Conservation (phyloP, 2,113 vertebrate genomes). For the Eptatretus burgeri region DNA sequence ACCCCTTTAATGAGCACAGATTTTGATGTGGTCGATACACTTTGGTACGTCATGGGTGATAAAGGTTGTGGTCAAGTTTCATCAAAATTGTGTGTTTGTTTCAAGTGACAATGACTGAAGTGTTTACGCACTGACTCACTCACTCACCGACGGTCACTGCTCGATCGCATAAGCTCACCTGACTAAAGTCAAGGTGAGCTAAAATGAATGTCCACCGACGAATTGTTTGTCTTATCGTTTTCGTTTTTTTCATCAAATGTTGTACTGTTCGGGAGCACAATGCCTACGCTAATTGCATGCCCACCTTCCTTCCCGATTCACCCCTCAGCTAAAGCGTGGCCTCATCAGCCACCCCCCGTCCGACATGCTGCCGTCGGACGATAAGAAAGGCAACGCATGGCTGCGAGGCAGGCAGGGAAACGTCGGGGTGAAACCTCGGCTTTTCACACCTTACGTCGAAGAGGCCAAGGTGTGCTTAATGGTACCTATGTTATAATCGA, state of each 20-base stretch:
- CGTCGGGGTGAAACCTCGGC: constrained; percentile 62
- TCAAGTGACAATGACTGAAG: too few species aligned
- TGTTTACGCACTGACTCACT: too few species aligned
- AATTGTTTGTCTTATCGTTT: not conserved
- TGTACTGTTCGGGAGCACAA: not conserved
- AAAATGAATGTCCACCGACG: not conserved
- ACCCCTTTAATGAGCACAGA: too few species aligned
- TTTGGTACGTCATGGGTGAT: too few species aligned
- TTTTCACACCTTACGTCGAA: constrained; percentile 61
- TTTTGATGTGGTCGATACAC: too few species aligned
- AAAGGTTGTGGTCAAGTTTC: too few species aligned
- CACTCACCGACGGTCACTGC: too few species aligned
- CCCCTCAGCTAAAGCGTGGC: constrained; percentile 57
- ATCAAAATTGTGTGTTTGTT: too few species aligned
- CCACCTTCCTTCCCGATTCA: too few species aligned
- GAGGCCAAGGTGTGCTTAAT: constrained; percentile 62
- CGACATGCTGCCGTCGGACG: constrained; percentile 85
- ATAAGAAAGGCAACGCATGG: constrained; percentile 82
- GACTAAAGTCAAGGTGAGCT: too few species aligned
- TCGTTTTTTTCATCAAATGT: not conserved
- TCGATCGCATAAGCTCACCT: too few species aligned
- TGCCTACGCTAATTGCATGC: too few species aligned
- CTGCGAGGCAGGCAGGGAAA: constrained; percentile 71
- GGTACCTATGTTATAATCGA: not conserved
- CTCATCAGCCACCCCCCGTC: constrained; percentile 90